These are phyloP conservation scores for Epiblema foenella DNA, from an alignment of 2,888 invertebrate genomes.

Conservation along the genomic window DNA sequence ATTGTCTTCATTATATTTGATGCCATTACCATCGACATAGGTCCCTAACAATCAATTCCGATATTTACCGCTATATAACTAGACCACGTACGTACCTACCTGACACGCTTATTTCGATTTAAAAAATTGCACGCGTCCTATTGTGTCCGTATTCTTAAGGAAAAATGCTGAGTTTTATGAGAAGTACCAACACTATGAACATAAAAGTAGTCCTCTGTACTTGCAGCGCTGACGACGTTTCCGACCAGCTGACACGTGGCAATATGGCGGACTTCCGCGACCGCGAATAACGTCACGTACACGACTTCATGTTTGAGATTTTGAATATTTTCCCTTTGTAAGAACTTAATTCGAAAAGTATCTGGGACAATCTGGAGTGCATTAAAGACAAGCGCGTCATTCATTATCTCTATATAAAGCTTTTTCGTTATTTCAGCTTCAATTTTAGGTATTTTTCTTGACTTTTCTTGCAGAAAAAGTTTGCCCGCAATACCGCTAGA, in stretches of 20 bases:
- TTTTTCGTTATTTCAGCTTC: not conserved
- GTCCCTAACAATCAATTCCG: no score
- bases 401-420: not conserved
- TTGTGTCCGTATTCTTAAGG: not conserved
- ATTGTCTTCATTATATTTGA: no score
- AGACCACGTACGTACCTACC: no score
- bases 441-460: no score
- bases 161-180: conserved; percentile 59
- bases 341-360: conserved; percentile 1
- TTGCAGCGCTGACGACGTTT: conserved; percentile 59
- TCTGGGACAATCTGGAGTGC: not conserved
- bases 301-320: conserved; percentile 53
- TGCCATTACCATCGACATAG: no score
- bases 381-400: not conserved
- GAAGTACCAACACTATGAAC: conserved; percentile 55
- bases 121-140: not conserved
- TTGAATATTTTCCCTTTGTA: conserved; percentile 46
- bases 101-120: no score
- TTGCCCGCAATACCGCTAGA: no score
- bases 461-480: no score
- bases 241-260: conserved; percentile 64
- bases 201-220: conserved; percentile 66
- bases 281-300: conserved; percentile 56
- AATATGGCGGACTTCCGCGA: conserved; percentile 65
- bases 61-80: no score